Evolutionary conservation across 1,140 invertebrate species (phyloP).

Genomic region (Diprion similis): DNA sequence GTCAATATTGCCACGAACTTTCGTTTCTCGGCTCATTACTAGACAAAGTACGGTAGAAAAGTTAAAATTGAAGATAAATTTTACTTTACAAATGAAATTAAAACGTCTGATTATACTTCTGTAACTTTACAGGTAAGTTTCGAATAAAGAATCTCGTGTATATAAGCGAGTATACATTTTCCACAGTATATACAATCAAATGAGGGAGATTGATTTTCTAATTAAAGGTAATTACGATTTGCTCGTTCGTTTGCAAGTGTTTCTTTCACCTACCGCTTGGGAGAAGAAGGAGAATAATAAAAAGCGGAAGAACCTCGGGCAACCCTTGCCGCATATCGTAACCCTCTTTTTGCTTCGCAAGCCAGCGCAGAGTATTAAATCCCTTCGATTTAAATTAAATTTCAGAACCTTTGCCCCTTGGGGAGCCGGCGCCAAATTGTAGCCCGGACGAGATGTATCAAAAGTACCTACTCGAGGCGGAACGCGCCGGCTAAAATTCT

Average conservation of each 20-base stretch:
- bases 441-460: background rate
- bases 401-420: background rate
- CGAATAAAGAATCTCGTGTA: too few species aligned
- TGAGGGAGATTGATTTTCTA: background rate
- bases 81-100: too few species aligned
- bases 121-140: too few species aligned
- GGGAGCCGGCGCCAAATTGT: background rate
- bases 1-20: too few species aligned
- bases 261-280: background rate
- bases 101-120: too few species aligned
- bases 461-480: background rate
- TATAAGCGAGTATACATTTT: too few species aligned
- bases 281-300: too few species aligned
- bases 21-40: too few species aligned
- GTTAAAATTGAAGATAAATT: too few species aligned
- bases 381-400: constrained; percentile 4
- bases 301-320: background rate
- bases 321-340: background rate
- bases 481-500: background rate
- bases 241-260: background rate
- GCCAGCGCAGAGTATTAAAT: background rate
- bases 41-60: too few species aligned
- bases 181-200: too few species aligned
- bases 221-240: background rate
- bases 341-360: background rate